A percentile compares a stretch with the other conserved stretches of the same genome.
phyloP scores from a whole-genome alignment of 2,888 invertebrate species.

The Agelastica alni region DNA sequence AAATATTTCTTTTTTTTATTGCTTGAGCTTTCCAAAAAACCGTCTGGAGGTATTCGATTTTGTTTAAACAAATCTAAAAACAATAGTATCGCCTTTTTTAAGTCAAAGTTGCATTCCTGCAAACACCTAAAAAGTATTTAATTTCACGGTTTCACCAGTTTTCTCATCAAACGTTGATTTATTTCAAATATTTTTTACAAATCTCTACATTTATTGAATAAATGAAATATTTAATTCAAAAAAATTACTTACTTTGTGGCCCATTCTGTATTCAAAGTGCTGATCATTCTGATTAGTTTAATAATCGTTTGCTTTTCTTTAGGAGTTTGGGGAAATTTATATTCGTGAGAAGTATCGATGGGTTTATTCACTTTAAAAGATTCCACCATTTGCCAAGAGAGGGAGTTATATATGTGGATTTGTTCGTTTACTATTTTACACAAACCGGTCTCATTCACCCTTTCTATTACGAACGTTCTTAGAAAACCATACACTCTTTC shows the following conservation, averaged over 20 bases:
- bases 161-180: no score
- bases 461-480: slow-evolving; percentile 62
- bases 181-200: no score
- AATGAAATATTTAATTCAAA: no score
- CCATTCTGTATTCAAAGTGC: slow-evolving; percentile 49
- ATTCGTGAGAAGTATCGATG: slow-evolving; percentile 19
- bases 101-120: slow-evolving; percentile 67
- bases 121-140: slow-evolving; percentile 62
- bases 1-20: no score
- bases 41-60: slow-evolving; percentile 49
- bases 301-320: slow-evolving; percentile 45
- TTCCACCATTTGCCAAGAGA: slow-evolving; percentile 39
- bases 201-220: no score
- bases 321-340: slow-evolving; percentile 36
- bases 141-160: no score
- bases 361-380: slow-evolving; percentile 44
- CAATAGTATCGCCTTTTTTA: slow-evolving; percentile 58
- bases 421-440: slow-evolving; percentile 72
- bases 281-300: slow-evolving; percentile 44
- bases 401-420: slow-evolving; percentile 62
- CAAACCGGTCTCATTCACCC: slow-evolving; percentile 59
- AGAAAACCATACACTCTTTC: slow-evolving; percentile 63
- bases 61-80: slow-evolving; percentile 56
- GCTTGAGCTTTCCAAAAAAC: slow-evolving; percentile 35
- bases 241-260: slow-evolving; percentile 47